phyloP scores from a whole-genome alignment of 2,113 vertebrate genomes.

The Proteles cristata region DNA sequence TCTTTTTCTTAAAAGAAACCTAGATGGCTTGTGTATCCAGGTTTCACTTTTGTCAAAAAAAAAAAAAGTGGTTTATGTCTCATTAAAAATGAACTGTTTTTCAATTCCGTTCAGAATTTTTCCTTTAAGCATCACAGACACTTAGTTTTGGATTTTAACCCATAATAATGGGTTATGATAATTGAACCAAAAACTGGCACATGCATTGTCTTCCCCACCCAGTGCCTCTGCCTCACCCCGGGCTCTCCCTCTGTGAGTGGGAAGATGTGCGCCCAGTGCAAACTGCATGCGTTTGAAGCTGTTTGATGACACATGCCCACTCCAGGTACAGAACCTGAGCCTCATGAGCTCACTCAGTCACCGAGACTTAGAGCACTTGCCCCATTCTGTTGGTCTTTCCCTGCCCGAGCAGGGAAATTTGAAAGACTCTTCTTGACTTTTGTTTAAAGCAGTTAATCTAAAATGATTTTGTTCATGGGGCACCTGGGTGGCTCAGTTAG shows the following conservation, averaged over 20 bases:
- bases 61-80: not conserved
- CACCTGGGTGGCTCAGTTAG: no score
- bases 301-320: slow-evolving; percentile 81
- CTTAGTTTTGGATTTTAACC: not conserved
- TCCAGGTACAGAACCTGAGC: slow-evolving; percentile 76
- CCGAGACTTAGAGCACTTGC: slow-evolving; percentile 73
- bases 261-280: slow-evolving; percentile 62
- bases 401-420: slow-evolving; percentile 39
- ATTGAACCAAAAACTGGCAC: slow-evolving; percentile 40
- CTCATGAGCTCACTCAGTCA: slow-evolving; percentile 85
- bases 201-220: slow-evolving; percentile 5
- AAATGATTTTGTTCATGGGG: not conserved
- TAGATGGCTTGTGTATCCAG: not conserved
- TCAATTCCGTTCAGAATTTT: not conserved
- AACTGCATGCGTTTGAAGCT: slow-evolving; percentile 77
- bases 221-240: not conserved
- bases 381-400: slow-evolving; percentile 66
- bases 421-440: not conserved
- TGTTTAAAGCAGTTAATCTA: slow-evolving; percentile 1
- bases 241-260: slow-evolving; percentile 27
- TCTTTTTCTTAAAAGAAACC: not conserved
- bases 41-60: slow-evolving; percentile 33
- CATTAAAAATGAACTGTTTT: not conserved
- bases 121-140: not conserved
- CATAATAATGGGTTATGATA: slow-evolving; percentile 5